Conservation (phyloP, 2,797 vertebrate genomes). For the Limnodromus scolopaceus region DNA sequence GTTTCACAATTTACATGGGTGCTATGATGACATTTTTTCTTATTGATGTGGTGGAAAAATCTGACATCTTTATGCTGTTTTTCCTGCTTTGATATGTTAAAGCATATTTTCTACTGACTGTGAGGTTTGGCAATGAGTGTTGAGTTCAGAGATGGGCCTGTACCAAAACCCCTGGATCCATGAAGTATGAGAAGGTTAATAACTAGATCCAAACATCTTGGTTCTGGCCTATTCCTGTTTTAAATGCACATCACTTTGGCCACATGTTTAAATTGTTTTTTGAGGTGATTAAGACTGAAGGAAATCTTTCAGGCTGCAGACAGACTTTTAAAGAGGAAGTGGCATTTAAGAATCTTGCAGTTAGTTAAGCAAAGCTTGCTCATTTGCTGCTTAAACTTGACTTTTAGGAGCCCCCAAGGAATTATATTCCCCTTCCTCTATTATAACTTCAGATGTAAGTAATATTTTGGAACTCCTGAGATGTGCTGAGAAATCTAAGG, state of each 20-base stretch:
- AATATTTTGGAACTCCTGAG: background rate
- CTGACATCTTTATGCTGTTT: constrained; percentile 35
- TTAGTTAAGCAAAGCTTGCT: constrained; percentile 50
- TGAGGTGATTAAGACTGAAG: constrained; percentile 35
- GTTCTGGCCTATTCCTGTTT: constrained; percentile 10
- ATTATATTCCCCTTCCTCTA: background rate
- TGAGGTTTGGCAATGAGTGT: constrained; percentile 44
- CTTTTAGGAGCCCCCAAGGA: constrained; percentile 46
- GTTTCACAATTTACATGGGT: constrained; percentile 56
- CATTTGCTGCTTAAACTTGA: constrained; percentile 68
- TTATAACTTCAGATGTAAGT: constrained; percentile 35
- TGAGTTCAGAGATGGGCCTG: constrained; percentile 6
- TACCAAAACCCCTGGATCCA: constrained; percentile 19
- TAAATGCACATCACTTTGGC: constrained; percentile 16
- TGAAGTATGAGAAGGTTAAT: constrained; percentile 30
- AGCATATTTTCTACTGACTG: constrained; percentile 38
- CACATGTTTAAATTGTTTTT: constrained; percentile 30
- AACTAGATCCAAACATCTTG: constrained; percentile 32
- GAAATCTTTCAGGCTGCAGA: constrained; percentile 29
- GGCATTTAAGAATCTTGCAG: constrained; percentile 27
- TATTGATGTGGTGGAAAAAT: constrained; percentile 48
- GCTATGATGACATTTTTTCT: constrained; percentile 41
- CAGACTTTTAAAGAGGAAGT: constrained; percentile 46
- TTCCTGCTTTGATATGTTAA: constrained; percentile 52
- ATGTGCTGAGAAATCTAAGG: background rate